Evolutionary conservation across 2,888 invertebrate genomes (phyloP).

Genomic region (Pyrochroa serraticornis): DNA sequence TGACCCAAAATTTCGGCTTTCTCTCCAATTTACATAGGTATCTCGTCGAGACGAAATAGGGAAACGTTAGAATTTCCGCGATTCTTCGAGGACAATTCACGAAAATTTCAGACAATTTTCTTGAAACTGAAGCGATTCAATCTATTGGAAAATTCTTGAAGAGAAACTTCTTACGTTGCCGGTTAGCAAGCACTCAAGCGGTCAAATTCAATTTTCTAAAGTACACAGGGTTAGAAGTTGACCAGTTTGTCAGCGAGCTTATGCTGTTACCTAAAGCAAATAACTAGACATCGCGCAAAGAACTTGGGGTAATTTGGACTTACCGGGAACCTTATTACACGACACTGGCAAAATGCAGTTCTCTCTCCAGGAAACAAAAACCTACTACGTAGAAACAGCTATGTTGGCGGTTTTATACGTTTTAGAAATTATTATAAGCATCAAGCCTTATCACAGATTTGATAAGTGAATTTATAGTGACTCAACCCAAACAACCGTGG

Average conservation of each 20-base stretch:
- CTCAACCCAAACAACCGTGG: constrained; percentile 36
- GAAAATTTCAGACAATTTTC: no score
- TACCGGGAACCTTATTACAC: constrained; percentile 14
- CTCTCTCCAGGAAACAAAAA: constrained; percentile 26
- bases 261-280: constrained; percentile 11
- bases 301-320: constrained; percentile 1
- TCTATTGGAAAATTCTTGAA: no score
- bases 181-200: constrained; percentile 1
- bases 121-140: no score
- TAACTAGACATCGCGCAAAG: constrained; percentile 1
- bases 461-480: constrained; percentile 41
- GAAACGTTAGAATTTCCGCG: no score
- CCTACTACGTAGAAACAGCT: constrained; percentile 33
- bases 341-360: constrained; percentile 19
- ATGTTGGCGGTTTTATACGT: constrained; percentile 36
- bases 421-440: constrained; percentile 35
- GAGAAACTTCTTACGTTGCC: constrained; percentile 3
- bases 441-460: constrained; percentile 38
- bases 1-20: no score
- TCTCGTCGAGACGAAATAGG: no score
- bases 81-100: no score
- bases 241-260: constrained; percentile 14
- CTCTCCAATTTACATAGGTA: no score
- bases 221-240: constrained; percentile 35
- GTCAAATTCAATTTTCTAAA: constrained; percentile 45